Base-by-base conservation (phyloP, 1,140 invertebrate genomes). In the Lepidurus apus region DNA sequence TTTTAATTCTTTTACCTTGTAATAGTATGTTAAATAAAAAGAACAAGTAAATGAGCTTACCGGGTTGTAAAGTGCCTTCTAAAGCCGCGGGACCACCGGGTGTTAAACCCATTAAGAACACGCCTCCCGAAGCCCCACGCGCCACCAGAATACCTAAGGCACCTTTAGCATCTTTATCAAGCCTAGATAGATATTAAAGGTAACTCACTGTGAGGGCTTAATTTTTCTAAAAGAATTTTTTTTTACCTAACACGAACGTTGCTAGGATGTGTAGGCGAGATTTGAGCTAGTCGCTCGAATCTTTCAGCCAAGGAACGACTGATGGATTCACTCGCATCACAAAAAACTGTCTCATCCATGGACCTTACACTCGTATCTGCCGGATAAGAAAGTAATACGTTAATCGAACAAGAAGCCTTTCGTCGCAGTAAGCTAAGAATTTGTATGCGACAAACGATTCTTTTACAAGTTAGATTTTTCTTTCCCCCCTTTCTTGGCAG, bases 101-200 rank as follows among this genome's bases (percentile, higher is more conserved):
- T 17, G 73, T 79, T 44, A 79, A 45, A 47, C 78, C 78, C 78
- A 79, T 79, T 24, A 79, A 42, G 74, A 75, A 79, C 26, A 79
- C 53, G 2, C 78, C 78, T 73, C 78, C 78, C n/a, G 44, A 74
- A 13, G 75, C 74, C 8, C 78, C 78, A 13, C 74, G 78, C 10
- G 78, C 78, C 11, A 79, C 73, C 17, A 79, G 73, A 75, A 79
- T 79, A 45, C 78, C 78, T 47, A 79, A 74, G 24, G 78, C 43
- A 42, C 78, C 78, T 26, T 79, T 74, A 24, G 21, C n/a, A 75
- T 79, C 78, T 44, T 79, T 79, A 4, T 42, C 26, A 26, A 79
- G 53, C 42, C 78, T 79, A 78, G 1, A 42, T 7, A 43, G n/a
- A 75, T 11, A n/a, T 75, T 13, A 10, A 43, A 75, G n/a, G 24